Conservation (phyloP, 2,113 vertebrate genomes). For the Forbesichthys papilliferus region DNA sequence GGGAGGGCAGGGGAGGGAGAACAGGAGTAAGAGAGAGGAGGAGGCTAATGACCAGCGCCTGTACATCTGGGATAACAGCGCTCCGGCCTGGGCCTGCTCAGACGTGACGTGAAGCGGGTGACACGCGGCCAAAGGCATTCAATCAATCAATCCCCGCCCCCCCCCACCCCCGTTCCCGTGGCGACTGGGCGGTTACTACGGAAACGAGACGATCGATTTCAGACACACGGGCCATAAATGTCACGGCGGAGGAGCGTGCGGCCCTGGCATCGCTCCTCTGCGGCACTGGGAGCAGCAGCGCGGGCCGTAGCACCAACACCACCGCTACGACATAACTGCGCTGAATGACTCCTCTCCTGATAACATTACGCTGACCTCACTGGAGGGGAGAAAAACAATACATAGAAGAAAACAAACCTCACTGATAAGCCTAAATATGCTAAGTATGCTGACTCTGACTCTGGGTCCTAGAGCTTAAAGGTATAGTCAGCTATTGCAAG, state of each 20-base stretch:
- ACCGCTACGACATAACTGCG: background rate
- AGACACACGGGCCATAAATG: constrained; percentile 18
- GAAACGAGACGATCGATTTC: constrained; percentile 15
- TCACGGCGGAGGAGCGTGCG: background rate
- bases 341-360: background rate
- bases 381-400: background rate
- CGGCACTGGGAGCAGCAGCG: no score
- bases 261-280: background rate
- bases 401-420: background rate
- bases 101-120: constrained; percentile 6
- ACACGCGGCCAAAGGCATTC: constrained; percentile 1
- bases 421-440: background rate
- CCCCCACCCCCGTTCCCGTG: background rate
- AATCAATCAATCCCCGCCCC: constrained; percentile 13
- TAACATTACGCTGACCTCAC: background rate
- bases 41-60: background rate
- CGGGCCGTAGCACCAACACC: no score
- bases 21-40: background rate
- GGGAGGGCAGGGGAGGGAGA: background rate
- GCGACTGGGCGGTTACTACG: constrained; percentile 24
- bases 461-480: no score
- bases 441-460: background rate
- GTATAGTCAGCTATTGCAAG: no score
- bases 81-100: background rate
- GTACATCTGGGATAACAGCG: no score